Conservation (phyloP, 64 coral and sea anemone species). For the Pocillopora verrucosa region DNA sequence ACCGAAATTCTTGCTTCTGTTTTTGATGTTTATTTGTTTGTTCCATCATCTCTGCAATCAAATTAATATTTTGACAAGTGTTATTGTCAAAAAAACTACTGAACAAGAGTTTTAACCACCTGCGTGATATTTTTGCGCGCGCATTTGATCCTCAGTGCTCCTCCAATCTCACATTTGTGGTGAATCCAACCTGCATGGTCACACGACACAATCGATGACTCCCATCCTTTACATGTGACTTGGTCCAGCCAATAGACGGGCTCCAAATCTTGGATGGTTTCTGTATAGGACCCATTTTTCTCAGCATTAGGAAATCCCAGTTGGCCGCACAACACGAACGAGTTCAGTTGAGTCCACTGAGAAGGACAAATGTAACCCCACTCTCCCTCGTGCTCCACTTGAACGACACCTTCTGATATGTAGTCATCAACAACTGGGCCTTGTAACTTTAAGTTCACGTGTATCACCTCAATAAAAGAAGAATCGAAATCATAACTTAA, state of each 20-base stretch:
- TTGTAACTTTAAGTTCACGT: conserved; percentile 36
- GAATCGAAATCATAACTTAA: background rate
- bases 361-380: conserved; percentile 83
- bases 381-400: conserved; percentile 43
- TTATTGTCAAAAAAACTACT: background rate
- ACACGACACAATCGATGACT: conserved; percentile 83
- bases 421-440: conserved; percentile 18
- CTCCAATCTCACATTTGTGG: conserved; percentile 56
- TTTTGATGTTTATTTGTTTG: too few relatives aligned
- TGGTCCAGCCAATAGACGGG: conserved; percentile 54
- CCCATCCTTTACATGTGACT: conserved; percentile 67
- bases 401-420: conserved; percentile 59
- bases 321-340: conserved; percentile 78
- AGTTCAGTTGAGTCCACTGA: conserved; percentile 58
- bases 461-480: background rate
- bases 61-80: too few relatives aligned
- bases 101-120: conserved; percentile 10
- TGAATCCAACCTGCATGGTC: conserved; percentile 68
- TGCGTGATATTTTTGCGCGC: conserved; percentile 7
- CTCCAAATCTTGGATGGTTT: conserved; percentile 1
- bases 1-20: too few relatives aligned
- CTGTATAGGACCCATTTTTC: background rate
- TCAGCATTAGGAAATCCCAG: conserved; percentile 71
- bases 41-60: too few relatives aligned
- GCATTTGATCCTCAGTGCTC: conserved; percentile 64